These are phyloP conservation scores for Sarcophaga variegata DNA, from an alignment of 2,888 invertebrate genomes.

Conservation along the genomic window DNA sequence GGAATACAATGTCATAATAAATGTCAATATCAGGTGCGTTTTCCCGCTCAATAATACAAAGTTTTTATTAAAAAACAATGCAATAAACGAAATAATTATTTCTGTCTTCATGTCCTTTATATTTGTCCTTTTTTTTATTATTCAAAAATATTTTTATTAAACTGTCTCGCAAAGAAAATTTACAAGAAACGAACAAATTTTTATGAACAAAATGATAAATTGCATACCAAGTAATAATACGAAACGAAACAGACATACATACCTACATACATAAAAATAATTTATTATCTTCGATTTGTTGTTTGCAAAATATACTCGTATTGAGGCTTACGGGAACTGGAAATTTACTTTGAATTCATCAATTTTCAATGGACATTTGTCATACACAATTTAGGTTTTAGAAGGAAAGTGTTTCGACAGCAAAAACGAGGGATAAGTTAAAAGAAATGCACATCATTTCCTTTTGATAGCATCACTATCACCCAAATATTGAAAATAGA, in stretches of 20 bases:
- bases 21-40: conserved; percentile 26
- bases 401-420: conserved; percentile 3
- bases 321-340: background rate
- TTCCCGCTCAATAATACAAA: conserved; percentile 9
- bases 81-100: background rate
- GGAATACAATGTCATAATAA: background rate
- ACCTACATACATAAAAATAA: conserved; percentile 17
- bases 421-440: background rate
- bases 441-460: background rate
- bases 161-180: conserved; percentile 15
- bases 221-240: conserved; percentile 12
- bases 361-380: conserved; percentile 55
- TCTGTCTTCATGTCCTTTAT: background rate
- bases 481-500: no score
- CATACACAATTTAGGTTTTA: conserved; percentile 40
- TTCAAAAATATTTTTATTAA: conserved; percentile 1
- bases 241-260: no score
- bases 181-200: background rate
- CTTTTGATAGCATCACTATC: no score
- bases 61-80: background rate
- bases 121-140: background rate
- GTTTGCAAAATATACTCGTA: no score
- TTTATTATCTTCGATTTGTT: conserved; percentile 46
- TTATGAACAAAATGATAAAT: conserved; percentile 45
- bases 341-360: conserved; percentile 24